Evolutionary conservation across 2,888 invertebrate genomes (phyloP).

Genomic region (Dysmachus trigonus): DNA sequence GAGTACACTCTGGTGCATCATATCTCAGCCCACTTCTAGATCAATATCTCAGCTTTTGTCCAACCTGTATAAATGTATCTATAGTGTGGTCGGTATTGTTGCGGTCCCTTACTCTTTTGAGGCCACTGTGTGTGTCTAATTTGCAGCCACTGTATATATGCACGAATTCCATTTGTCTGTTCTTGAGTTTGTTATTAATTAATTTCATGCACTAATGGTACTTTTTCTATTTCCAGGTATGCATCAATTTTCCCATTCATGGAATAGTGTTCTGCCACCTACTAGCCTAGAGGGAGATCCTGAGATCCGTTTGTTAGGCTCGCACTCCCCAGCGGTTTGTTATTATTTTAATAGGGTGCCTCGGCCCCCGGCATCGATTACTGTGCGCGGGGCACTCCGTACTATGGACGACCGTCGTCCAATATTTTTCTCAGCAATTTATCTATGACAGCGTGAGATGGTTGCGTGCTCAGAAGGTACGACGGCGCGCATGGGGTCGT

Average conservation of each 20-base stretch:
- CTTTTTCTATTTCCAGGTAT: conserved; percentile 13
- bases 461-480: background rate
- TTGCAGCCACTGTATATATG: conserved; percentile 15
- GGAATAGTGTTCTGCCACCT: background rate
- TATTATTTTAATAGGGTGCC: background rate
- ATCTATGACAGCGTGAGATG: conserved; percentile 2
- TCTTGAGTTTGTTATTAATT: background rate
- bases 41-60: background rate
- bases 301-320: background rate
- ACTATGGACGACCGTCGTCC: background rate
- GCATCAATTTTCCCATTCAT: background rate
- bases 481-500: background rate
- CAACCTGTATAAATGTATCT: background rate
- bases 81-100: background rate
- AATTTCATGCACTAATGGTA: background rate
- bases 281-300: background rate
- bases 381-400: background rate
- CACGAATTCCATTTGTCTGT: background rate
- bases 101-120: too few relatives aligned
- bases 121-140: background rate
- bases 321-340: background rate
- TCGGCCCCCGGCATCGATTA: background rate
- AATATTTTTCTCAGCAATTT: background rate
- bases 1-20: background rate
- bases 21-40: background rate